Conservation (phyloP, 2,888 invertebrate genomes). For the Oscheius onirici region DNA sequence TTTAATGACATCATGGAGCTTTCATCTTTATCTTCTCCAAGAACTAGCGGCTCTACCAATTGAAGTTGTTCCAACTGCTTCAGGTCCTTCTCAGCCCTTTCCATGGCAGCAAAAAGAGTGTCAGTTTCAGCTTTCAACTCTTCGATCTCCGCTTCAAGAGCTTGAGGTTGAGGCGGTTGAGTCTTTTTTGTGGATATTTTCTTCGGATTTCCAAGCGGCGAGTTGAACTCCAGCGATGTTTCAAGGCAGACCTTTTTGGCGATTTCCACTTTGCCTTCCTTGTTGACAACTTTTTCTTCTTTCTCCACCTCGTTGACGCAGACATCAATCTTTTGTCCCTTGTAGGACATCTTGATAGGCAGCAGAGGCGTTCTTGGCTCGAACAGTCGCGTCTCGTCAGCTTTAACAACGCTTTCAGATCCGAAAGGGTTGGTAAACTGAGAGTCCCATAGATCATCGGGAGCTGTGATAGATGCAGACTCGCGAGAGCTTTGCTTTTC, state of each 20-base stretch:
- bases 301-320: conserved; percentile 35
- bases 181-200: conserved; percentile 18
- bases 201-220: conserved; percentile 39
- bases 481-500: conserved; percentile 24
- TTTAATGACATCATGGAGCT: conserved; percentile 7
- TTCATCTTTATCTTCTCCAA: conserved; percentile 16
- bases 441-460: conserved; percentile 16
- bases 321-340: conserved; percentile 57
- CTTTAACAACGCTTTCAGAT: background rate
- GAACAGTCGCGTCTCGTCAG: conserved; percentile 17
- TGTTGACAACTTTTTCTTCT: conserved; percentile 34
- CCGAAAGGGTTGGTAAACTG: conserved; percentile 30
- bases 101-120: conserved; percentile 17
- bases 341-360: conserved; percentile 55
- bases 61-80: conserved; percentile 1
- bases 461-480: conserved; percentile 5
- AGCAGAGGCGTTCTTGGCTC: conserved; percentile 55
- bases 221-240: conserved; percentile 47
- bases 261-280: conserved; percentile 32
- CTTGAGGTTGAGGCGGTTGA: background rate
- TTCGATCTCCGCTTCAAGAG: conserved; percentile 7
- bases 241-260: conserved; percentile 50
- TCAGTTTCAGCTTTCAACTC: conserved; percentile 29
- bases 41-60: background rate
- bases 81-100: conserved; percentile 12